Percentiles rank a stretch among this genome's conserved stretches.
These are phyloP conservation scores for Nansenia antarctica DNA, from an alignment of 2,113 vertebrate species.

Conservation along the genomic window DNA sequence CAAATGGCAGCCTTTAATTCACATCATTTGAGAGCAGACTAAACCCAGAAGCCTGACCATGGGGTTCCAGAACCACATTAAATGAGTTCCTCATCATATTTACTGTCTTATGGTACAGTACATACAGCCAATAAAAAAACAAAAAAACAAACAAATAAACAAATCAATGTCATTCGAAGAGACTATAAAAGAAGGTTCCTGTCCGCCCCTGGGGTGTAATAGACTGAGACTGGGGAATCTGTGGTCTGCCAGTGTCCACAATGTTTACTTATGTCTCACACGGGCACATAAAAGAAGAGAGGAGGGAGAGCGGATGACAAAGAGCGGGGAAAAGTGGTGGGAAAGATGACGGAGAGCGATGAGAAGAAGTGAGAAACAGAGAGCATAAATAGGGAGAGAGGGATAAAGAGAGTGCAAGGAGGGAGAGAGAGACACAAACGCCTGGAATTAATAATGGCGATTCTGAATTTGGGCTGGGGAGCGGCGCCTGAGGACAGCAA, in stretches of 20 bases:
- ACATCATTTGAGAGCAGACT: conserved; percentile 60
- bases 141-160: conserved; percentile 62
- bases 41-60: conserved; percentile 66
- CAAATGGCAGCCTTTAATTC: conserved; percentile 65
- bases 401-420: conserved; percentile 14
- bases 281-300: conserved; percentile 22
- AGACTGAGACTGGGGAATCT: conserved; percentile 24
- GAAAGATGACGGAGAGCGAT: conserved; percentile 41
- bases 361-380: not conserved
- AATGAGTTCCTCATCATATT: conserved; percentile 37
- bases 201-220: conserved; percentile 34
- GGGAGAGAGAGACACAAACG: conserved; percentile 64
- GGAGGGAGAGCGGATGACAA: not conserved
- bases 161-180: conserved; percentile 58
- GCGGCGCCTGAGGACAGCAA: conserved; percentile 77
- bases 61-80: conserved; percentile 54
- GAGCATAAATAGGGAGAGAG: not conserved
- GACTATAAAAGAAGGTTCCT: conserved; percentile 18
- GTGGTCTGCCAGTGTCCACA: conserved; percentile 65
- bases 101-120: conserved; percentile 12
- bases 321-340: conserved; percentile 12
- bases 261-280: conserved; percentile 72
- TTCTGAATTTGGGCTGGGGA: conserved; percentile 57
- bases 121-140: conserved; percentile 50
- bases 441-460: conserved; percentile 86